phyloP scores from a whole-genome alignment of 2,113 vertebrate genomes.

The Boulengeromyrus knoepffleri region DNA sequence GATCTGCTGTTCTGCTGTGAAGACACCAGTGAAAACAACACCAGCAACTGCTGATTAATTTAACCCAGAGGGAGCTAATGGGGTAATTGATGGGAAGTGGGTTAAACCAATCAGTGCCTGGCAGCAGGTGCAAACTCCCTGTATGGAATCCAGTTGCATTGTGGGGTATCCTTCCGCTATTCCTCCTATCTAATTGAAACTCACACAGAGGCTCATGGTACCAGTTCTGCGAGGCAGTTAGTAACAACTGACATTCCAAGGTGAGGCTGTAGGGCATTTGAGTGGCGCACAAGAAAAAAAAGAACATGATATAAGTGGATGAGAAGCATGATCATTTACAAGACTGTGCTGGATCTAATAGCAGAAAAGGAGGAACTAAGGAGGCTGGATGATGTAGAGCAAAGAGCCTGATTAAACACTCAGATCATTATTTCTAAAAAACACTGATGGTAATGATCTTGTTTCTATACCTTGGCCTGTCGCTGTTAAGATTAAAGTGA shows the following conservation, averaged over 20 bases:
- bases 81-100: not conserved
- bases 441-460: not conserved
- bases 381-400: not conserved
- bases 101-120: not conserved
- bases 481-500: not conserved
- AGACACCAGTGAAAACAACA: not conserved
- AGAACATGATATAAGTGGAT: not conserved
- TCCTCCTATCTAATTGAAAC: not conserved
- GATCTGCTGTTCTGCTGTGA: not conserved
- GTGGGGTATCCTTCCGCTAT: not conserved
- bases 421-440: not conserved
- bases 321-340: not conserved
- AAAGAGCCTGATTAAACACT: not conserved
- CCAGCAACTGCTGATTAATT: not conserved
- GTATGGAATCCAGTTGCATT: not conserved
- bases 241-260: not conserved
- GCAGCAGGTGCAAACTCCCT: not conserved
- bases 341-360: not conserved
- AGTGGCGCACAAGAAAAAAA: not conserved
- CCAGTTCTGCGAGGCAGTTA: not conserved
- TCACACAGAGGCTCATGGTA: not conserved
- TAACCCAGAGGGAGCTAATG: not conserved
- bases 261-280: not conserved
- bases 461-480: not conserved
- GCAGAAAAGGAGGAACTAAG: not conserved